Base-by-base conservation (phyloP, 2,797 vertebrate genomes). In the Spea hammondii region DNA sequence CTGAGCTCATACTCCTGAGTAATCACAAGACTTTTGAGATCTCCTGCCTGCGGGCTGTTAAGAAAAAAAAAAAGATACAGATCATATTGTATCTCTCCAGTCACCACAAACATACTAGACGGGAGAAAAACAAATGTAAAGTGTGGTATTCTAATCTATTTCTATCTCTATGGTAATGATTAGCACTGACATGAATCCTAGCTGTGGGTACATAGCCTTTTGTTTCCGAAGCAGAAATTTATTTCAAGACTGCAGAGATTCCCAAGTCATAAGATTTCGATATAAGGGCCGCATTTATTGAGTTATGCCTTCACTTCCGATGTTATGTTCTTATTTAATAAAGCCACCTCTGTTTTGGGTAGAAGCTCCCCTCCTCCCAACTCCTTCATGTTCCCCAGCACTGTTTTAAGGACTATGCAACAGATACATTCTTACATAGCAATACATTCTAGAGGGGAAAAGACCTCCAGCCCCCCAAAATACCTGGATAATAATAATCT, bases 11-110 rank as follows among this genome's bases (percentile, higher is more conserved):
- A 65, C 65, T 46, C 14, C 55, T n/a, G 10, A 70, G 32, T 48
- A 46, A 70, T 70, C 72, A 80, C 73, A 75, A 75, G 72, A 49
- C 59, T 80, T 32, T n/a, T 79, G 65, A 74, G 65, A 60, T 80
- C 51, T 60, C 50, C 78, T 76, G 72, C 78, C 78, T 75, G 57
- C 70, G 48, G 78, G 78, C 51, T 80, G 13, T 66, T 65, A 57
- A 70, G 70, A 70, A 70, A 53, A 75, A 80, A 75, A 80, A 17
- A 17, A 17, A 80, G 49, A 70, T 64, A 45, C 72, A 65, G 57
- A 62, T 67, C 51, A 72, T 79, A 54, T 49, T 62, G 65, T 75
- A 67, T 74, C 59, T 53, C 67, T 47, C 57, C 65, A 75, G 71
- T 75, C 66, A 75, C 67, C 59, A 48, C 65, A 62, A 17, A 62